Percentiles rank a stretch among this genome's conserved stretches.
Conservation (phyloP, 2,888 invertebrate species). For the Melinaea marsaeus region DNA sequence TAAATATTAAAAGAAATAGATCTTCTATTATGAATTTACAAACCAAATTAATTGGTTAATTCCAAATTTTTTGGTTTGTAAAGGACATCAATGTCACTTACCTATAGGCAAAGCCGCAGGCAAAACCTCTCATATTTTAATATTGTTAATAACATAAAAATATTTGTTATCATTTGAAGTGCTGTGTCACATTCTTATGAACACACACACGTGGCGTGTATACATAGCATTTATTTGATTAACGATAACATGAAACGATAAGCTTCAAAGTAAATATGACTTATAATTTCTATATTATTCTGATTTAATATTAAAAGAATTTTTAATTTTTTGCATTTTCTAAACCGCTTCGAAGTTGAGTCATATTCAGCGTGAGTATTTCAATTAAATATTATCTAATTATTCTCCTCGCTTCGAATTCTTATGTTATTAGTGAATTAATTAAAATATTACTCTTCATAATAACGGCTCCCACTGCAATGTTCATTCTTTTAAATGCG, state of each 20-base stretch:
- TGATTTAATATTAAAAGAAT: constrained; percentile 52
- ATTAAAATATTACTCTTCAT: too few species aligned
- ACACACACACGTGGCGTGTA: constrained; percentile 14
- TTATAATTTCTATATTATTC: constrained; percentile 39
- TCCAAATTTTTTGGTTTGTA: too few species aligned
- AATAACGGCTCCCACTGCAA: too few species aligned
- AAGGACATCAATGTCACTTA: too few species aligned
- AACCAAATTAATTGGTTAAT: too few species aligned
- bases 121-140: constrained; percentile 7
- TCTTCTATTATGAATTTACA: too few species aligned
- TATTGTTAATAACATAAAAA: constrained; percentile 27
- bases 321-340: constrained; percentile 65
- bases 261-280: constrained; percentile 34
- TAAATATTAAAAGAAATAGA: too few species aligned
- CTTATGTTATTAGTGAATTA: too few species aligned
- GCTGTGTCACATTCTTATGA: constrained; percentile 8
- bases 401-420: constrained; percentile 50
- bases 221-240: constrained; percentile 19
- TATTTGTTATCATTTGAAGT: constrained; percentile 9
- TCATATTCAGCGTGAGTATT: constrained; percentile 66
- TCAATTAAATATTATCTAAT: constrained; percentile 71
- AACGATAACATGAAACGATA: constrained; percentile 49
- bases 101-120: too few species aligned
- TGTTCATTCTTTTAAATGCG: too few species aligned
- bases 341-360: constrained; percentile 63